Percentiles rank a stretch among this genome's conserved stretches.
These are phyloP conservation scores for Ardeotis arabs DNA, from an alignment of 2,113 vertebrate genomes.

Conservation along the genomic window DNA sequence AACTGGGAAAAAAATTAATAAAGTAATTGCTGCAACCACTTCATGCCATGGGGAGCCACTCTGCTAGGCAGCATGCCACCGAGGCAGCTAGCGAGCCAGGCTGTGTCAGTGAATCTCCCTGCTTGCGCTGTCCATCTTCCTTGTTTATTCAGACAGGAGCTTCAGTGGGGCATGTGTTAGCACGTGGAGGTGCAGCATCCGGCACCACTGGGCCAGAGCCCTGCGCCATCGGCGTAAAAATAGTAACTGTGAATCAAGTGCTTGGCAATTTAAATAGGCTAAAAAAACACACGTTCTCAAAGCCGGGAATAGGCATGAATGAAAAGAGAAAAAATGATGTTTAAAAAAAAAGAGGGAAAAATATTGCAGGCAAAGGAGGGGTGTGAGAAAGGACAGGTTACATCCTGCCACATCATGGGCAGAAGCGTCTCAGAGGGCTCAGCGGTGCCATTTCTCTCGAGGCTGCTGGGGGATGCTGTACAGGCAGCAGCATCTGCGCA, in stretches of 20 bases:
- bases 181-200: constrained; percentile 21
- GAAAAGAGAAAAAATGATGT: neutral
- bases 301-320: neutral
- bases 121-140: neutral
- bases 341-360: neutral
- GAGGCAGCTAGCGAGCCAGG: neutral
- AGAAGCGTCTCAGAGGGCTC: neutral
- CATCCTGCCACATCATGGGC: neutral
- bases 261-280: constrained; percentile 11
- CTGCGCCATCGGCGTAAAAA: neutral
- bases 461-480: neutral
- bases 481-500: neutral
- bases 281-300: neutral
- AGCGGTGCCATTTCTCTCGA: fast-evolving
- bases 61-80: neutral
- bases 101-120: neutral
- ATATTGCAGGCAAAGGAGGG: neutral
- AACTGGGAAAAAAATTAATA: neutral
- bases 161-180: neutral
- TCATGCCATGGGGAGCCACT: fast-evolving
- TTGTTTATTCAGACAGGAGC: neutral
- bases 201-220: neutral
- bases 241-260: neutral
- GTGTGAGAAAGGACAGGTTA: neutral
- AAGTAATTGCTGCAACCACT: neutral